A percentile compares a stretch with the other conserved stretches of the same genome.
These are phyloP conservation scores for Halocynthia roretzi DNA, from an alignment of 23 tunicate genomes.

Conservation along the genomic window DNA sequence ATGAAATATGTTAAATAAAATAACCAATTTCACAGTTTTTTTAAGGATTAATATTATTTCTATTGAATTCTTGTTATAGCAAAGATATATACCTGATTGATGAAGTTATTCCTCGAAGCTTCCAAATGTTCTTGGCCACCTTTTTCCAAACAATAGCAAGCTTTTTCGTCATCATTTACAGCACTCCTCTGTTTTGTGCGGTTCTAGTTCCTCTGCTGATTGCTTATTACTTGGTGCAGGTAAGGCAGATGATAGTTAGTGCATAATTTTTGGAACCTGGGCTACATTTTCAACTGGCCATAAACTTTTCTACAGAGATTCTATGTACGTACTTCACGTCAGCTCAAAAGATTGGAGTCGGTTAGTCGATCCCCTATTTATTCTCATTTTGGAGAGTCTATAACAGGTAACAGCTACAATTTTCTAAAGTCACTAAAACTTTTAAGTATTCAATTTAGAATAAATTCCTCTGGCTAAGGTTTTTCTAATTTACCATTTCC, in stretches of 20 bases:
- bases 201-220: conserved; percentile 37
- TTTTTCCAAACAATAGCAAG: conserved; percentile 21
- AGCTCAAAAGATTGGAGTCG: conserved; percentile 61
- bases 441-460: not conserved
- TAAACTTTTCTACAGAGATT: conserved; percentile 32
- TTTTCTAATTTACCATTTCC: not conserved
- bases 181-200: conserved; percentile 28
- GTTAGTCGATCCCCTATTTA: conserved; percentile 75
- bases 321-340: conserved; percentile 68
- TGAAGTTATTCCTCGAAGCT: conserved; percentile 31
- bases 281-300: not conserved
- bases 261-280: not conserved
- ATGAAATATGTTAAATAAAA: no score
- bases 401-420: conserved; percentile 32
- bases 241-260: not conserved
- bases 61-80: conserved; percentile 12
- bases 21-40: no score
- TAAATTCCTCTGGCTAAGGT: no score
- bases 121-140: conserved; percentile 18
- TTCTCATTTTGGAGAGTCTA: conserved; percentile 67
- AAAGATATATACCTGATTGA: conserved; percentile 43
- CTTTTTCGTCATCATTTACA: conserved; percentile 35
- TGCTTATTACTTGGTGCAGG: conserved; percentile 45
- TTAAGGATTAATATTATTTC: not conserved
- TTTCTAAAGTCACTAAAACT: not conserved